Evolutionary conservation across 2,113 vertebrate species (phyloP), one percentile per base, ranked within the genome.

Genomic region (Pluvialis apricaria): DNA sequence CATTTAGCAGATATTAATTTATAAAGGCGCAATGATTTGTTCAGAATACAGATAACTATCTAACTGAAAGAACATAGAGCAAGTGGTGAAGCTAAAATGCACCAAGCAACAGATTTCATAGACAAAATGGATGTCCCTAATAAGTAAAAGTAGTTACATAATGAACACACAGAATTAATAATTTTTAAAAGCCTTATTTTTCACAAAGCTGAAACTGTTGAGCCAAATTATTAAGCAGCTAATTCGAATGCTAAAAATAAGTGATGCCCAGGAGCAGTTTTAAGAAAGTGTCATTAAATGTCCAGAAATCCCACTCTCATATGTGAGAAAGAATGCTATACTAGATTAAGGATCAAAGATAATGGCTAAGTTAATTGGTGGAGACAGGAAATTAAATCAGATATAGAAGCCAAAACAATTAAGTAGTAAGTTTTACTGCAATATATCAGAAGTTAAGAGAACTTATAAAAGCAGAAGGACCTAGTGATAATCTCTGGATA

Each of bases 61-160:
- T n/a, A n/a, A n/a, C n/a, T n/a, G n/a, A n/a, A n/a, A n/a, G n/a
- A n/a, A n/a, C n/a, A n/a, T n/a, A n/a, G n/a, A n/a, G n/a, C n/a
- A n/a, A 70, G 29, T 3, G 6, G 29, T 51, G 24, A 84, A 78
- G 64, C 20, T 15, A 83, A 82, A 95, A 69, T 0, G 0, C 65
- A 85, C 14, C 1, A 5, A 91, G 68, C 19, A 58, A 76, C 32
- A 79, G 14, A 71, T 69, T 87, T 60, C n/a, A 45, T 1, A 71
- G 55, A 42, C 38, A 83, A 88, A 76, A 72, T 18, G 3, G 20
- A 81, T 34, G 36, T 21, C 55, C n/a, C 55, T 64, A 38, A 24
- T 19, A 89, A 94, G 64, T 20, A 84, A 95, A 84, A 94, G 42
- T 42, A 91, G 60, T 38, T 83, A 78, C 17, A 32, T 24, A 88